These are phyloP conservation scores for Tyto alba DNA, from an alignment of 2,113 vertebrate species.

Conservation along the genomic window DNA sequence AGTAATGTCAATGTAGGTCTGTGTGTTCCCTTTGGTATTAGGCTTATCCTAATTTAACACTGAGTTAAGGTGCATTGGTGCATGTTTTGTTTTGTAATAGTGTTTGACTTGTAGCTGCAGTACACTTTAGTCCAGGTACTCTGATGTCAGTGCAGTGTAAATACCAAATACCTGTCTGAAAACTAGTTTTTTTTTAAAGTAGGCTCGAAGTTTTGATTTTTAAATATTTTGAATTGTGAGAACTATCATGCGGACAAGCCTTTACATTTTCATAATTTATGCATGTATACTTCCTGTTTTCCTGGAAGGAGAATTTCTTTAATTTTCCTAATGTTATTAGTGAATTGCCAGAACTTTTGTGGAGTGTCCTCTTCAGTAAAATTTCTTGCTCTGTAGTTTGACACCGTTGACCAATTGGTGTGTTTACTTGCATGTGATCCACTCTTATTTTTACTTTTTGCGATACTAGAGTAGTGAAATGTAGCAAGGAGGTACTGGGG, in stretches of 20 bases:
- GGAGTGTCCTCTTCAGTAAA: not conserved
- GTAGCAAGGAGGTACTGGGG: not conserved
- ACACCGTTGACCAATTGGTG: not conserved
- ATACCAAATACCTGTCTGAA: not conserved
- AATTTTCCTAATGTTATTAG: not conserved
- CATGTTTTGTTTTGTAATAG: not conserved
- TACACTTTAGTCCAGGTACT: not conserved
- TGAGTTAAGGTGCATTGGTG: not conserved
- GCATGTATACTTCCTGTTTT: not conserved
- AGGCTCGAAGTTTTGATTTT: not conserved
- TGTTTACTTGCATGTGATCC: not conserved
- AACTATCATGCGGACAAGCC: not conserved
- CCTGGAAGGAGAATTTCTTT: not conserved
- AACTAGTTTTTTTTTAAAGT: not conserved
- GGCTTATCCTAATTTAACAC: not conserved
- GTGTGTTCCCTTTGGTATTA: not conserved
- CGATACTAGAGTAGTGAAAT: not conserved
- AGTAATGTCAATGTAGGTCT: not conserved
- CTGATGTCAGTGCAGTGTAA: not conserved
- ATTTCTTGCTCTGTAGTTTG: not conserved
- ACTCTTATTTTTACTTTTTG: not conserved
- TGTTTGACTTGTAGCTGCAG: not conserved
- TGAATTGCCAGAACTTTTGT: not conserved
- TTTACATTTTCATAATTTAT: not conserved
- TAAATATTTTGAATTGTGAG: not conserved